Base-by-base conservation (phyloP, 2,113 vertebrate species). In the Piprites chloris region DNA sequence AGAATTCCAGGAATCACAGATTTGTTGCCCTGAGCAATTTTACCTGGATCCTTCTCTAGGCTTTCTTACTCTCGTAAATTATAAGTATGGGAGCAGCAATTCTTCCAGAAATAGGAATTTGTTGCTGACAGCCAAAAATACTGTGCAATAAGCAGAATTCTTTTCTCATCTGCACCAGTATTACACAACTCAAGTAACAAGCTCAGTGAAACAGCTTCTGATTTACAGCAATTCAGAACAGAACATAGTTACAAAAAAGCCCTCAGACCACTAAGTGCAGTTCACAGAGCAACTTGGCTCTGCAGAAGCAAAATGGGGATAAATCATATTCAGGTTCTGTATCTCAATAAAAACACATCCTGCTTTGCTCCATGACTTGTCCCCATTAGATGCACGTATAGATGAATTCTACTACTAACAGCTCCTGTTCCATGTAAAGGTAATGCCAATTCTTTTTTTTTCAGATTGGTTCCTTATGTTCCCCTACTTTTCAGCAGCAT, bases 161-260 rank as follows among this genome's bases (percentile, higher is more conserved):
- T 72, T 69, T 83, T 24, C 72, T 93, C 66, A 62, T 56, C 61
- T 94, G 50, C 50, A 50, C 50, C 30, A 16, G 9, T 55, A 53
- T 68, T 58, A 23, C 19, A 90, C 63, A 86, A 59, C 55, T 42
- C 23, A 33, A 82, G 24, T 44, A 61, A 83, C 20, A 89, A 69
- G 19, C 49, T 93, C 83, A 50, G 50, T 65, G 74, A 91, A 95
- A 90, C 28, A 84, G 52, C 27, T 91, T 62, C 65, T 92, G 47
- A 85, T 93, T 96, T 96, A 93, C 44, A 94, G 37, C n/a, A 62
- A 8, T 27, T 69, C 22, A n/a, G 33, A 89, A 52, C 10, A 93
- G 65, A 93, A 55, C 27, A 39, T 71, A 81, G 53, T 90, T 67
- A 77, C 42, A 87, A 50, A 49, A 78, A 89, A 61, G 13, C 32